A percentile compares a stretch with the other conserved stretches of the same genome.
phyloP scores from a whole-genome alignment of 2,888 invertebrate species.

The Eilema caniola region DNA sequence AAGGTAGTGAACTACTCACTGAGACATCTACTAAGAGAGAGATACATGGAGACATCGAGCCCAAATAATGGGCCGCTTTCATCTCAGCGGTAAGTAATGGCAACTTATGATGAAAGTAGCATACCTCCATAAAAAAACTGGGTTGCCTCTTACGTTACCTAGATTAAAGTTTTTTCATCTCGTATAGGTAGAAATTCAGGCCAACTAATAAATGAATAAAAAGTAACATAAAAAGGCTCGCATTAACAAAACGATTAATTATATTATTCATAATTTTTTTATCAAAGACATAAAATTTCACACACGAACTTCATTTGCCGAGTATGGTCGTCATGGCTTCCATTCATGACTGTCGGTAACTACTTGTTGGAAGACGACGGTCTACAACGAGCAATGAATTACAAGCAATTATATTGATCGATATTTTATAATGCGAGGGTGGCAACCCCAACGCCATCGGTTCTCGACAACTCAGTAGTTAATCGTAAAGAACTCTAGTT shows the following conservation, averaged over 20 bases:
- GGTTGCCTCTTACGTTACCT: too few relatives aligned
- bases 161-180: not conserved
- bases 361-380: not conserved
- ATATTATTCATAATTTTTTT: too few relatives aligned
- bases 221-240: too few relatives aligned
- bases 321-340: not conserved
- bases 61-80: not conserved
- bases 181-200: too few relatives aligned
- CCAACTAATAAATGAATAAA: too few relatives aligned
- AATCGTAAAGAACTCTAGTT: not conserved
- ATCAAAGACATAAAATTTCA: not conserved
- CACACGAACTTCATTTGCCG: not conserved
- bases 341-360: not conserved
- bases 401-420: constrained; percentile 11
- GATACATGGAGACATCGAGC: too few relatives aligned
- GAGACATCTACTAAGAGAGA: too few relatives aligned
- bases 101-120: too few relatives aligned
- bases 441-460: not conserved
- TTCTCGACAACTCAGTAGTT: not conserved
- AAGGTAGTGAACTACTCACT: too few relatives aligned
- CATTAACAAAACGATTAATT: not conserved
- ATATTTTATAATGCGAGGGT: not conserved
- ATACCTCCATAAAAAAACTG: too few relatives aligned
- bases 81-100: not conserved
- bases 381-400: constrained; percentile 11